Conservation (phyloP, 1,140 invertebrate genomes). For the Drosophila pachea region DNA sequence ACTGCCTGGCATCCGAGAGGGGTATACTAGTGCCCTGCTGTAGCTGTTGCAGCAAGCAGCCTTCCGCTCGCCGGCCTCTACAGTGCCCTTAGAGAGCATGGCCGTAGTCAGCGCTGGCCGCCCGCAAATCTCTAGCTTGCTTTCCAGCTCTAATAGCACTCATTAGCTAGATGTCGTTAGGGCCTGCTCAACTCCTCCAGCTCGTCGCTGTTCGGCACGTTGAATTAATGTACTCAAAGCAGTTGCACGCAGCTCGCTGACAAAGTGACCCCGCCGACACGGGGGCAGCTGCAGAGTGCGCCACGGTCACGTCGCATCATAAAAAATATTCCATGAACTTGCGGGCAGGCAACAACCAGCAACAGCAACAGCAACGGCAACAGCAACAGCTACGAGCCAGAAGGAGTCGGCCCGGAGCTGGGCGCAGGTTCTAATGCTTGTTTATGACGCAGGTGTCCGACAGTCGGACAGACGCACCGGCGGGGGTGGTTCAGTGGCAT, state of each 20-base stretch:
- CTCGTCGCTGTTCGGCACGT: not conserved
- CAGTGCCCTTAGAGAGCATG: too few species aligned
- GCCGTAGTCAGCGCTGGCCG: too few species aligned
- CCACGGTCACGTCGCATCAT: slow-evolving; percentile 54
- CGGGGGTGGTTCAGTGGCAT: slow-evolving; percentile 1
- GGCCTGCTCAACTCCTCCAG: not conserved
- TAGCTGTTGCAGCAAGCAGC: too few species aligned
- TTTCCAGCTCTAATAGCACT: slow-evolving; percentile 55
- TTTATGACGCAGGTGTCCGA: slow-evolving; percentile 53
- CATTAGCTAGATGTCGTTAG: slow-evolving; percentile 49
- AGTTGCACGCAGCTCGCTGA: slow-evolving; percentile 8
- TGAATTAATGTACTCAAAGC: slow-evolving; percentile 8
- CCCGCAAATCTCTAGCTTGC: not conserved
- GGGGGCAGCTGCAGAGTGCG: not conserved
- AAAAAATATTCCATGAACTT: slow-evolving; percentile 53
- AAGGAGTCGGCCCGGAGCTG: slow-evolving; percentile 10
- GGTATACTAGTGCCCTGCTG: not conserved
- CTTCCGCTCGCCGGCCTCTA: too few species aligned
- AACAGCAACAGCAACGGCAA: too few species aligned
- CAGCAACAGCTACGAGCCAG: not conserved
- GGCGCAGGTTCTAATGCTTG: slow-evolving; percentile 39
- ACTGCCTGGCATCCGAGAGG: not conserved
- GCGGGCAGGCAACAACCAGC: slow-evolving; percentile 6
- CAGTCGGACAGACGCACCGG: not conserved
- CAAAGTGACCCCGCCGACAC: slow-evolving; percentile 8